phyloP scores from a whole-genome alignment of 2,888 invertebrate genomes.

The Apodemia hepburni region DNA sequence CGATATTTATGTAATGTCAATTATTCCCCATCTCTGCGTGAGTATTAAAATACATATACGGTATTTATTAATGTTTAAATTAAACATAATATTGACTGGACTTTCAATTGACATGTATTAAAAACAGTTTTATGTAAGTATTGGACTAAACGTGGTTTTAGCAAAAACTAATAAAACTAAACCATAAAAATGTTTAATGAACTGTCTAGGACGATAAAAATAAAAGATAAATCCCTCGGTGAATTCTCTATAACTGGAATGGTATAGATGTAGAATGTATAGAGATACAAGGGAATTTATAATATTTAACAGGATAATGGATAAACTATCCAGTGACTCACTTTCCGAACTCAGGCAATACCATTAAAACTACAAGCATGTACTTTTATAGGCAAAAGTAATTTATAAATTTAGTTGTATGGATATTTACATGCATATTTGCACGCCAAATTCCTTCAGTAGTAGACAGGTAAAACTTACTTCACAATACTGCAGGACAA shows the following conservation, averaged over 20 bases:
- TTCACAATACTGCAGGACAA: no score
- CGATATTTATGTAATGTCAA: no score
- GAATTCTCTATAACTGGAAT: conserved; percentile 9
- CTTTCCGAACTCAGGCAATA: conserved; percentile 4
- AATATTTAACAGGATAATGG: conserved; percentile 69
- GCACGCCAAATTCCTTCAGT: neutral
- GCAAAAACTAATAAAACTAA: conserved; percentile 5
- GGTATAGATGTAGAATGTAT: neutral
- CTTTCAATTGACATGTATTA: no score
- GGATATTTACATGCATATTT: neutral
- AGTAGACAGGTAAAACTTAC: no score
- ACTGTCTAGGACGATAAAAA: conserved; percentile 11
- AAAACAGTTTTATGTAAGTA: neutral
- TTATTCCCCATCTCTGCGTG: no score
- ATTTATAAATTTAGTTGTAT: conserved; percentile 2
- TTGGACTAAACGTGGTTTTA: neutral
- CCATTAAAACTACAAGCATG: neutral
- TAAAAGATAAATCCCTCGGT: conserved; percentile 12
- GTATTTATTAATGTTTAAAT: no score
- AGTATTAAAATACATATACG: no score
- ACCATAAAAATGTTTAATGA: conserved; percentile 10
- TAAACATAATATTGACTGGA: no score
- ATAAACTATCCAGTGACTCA: conserved; percentile 33
- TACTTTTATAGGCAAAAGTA: neutral
- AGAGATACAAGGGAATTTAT: conserved; percentile 37